Base-by-base conservation (phyloP, 2,797 vertebrate genomes). In the Prionace glauca region DNA sequence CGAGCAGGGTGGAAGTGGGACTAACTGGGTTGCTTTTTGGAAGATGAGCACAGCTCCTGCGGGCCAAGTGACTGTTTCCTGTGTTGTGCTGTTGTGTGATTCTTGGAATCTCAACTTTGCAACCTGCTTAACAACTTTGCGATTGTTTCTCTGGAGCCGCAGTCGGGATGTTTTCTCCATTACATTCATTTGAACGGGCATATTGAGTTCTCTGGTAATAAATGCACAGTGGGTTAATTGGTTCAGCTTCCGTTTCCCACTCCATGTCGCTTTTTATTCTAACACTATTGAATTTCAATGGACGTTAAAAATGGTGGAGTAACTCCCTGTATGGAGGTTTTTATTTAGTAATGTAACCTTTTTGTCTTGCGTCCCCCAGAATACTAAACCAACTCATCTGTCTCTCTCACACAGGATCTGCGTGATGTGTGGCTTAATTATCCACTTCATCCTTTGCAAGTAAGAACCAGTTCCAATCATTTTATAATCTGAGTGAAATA, bases 351-450 rank as follows among this genome's bases (percentile, higher is more conserved):
- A 96, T 97, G 96, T 97, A 96, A 97, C 97, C 97, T 97, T 79
- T 97, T 97, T 97, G 94, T 69, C 98, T 97, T 97, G 96, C 96
- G 96, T 97, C 97, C 97, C 97, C 96, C 96, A 96, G 96, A 97
- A 97, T 96, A 96, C 96, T 98, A 96, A 97, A 97, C 96, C 74
- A 96, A 97, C 96, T 97, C 96, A 12, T 95, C 95, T 97, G 96
- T 97, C 41, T 62, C 22, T 98, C 69, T 67, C 26, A 98, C 97
- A 96, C 97, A 99, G 99, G 98, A 98, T 97, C 98, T 99, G 96
- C 98, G 98, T 96, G 99, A 99, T 96, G 99, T 99, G 97, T 99
- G 99, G 99, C 99, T 99, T 97, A 98, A 99, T 98, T 99, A 98
- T 97, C 99, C 99, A 71, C 97, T 98, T 79, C 99, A 99, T 97